Percentiles rank a stretch among this genome's conserved stretches.
Conservation (phyloP, 2,888 invertebrate species). For the Sclerodermus sp. region DNA sequence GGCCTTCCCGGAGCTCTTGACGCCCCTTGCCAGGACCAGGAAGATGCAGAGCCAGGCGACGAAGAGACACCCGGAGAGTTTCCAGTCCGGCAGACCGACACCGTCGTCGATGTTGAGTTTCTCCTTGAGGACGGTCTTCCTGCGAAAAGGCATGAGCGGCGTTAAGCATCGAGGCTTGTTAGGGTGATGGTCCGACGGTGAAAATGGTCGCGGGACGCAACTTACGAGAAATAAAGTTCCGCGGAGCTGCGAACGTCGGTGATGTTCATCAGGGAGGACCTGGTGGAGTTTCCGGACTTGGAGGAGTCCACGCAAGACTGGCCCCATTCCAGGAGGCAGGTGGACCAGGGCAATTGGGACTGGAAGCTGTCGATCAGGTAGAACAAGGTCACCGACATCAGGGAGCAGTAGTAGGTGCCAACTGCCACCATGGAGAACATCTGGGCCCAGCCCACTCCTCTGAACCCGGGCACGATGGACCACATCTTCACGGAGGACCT, state of each 20-base stretch:
- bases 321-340: slow-evolving; percentile 51
- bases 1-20: slow-evolving; percentile 65
- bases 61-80: slow-evolving; percentile 60
- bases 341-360: slow-evolving; percentile 57
- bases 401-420: slow-evolving; percentile 58
- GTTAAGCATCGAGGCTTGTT: too few species aligned
- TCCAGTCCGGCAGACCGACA: slow-evolving; percentile 63
- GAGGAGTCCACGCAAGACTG: slow-evolving; percentile 39
- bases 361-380: slow-evolving; percentile 58
- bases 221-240: slow-evolving; percentile 41
- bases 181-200: too few species aligned
- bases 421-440: slow-evolving; percentile 55
- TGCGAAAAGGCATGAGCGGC: slow-evolving; percentile 27
- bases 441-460: slow-evolving; percentile 66
- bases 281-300: slow-evolving; percentile 5
- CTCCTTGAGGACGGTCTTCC: slow-evolving; percentile 62
- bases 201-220: neutral
- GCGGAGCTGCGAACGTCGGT: slow-evolving; percentile 34
- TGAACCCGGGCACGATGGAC: slow-evolving; percentile 71
- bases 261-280: neutral
- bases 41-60: slow-evolving; percentile 62
- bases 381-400: slow-evolving; percentile 59
- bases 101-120: slow-evolving; percentile 60
- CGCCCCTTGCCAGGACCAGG: slow-evolving; percentile 61
- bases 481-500: slow-evolving; percentile 78